These are phyloP conservation scores for Mnemiopsis leidyi DNA, from an alignment of 37 sponge, comb jelly and placozoan species.

Conservation along the genomic window DNA sequence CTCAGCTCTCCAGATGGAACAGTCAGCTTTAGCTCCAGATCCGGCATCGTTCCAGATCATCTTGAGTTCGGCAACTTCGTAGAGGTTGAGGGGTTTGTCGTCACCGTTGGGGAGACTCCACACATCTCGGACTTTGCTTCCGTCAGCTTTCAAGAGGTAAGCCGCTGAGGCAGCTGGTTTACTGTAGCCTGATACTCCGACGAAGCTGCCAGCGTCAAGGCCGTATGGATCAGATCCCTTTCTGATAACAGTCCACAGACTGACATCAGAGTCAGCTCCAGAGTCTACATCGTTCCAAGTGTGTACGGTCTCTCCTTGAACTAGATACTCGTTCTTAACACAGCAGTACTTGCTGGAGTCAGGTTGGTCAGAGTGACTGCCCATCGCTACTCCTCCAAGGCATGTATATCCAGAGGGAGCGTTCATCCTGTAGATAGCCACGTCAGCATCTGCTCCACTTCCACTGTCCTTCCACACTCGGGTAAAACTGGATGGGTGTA, in stretches of 20 bases:
- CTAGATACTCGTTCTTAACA: neutral
- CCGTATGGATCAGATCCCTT: neutral
- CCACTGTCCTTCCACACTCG: neutral
- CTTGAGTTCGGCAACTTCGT: neutral
- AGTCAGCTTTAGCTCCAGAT: neutral
- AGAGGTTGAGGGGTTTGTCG: neutral
- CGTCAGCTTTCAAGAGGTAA: neutral
- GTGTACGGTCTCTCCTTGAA: neutral
- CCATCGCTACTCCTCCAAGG: neutral
- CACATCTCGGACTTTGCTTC: neutral
- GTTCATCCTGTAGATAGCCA: neutral
- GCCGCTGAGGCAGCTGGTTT: neutral
- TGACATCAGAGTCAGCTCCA: neutral
- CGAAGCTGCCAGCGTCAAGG: neutral
- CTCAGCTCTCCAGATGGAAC: neutral
- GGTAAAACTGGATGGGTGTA: slow-evolving; percentile 2
- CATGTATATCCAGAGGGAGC: neutral
- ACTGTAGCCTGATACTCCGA: neutral
- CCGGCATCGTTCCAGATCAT: neutral
- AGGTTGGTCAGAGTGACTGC: neutral
- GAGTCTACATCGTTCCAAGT: neutral
- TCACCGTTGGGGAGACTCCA: neutral
- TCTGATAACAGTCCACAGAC: neutral
- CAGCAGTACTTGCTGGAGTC: neutral
- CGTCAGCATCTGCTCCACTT: neutral